A percentile compares a stretch with the other conserved stretches of the same genome.
phyloP scores from a whole-genome alignment of 2,888 invertebrate genomes.

The Mechanitis mazaeus region DNA sequence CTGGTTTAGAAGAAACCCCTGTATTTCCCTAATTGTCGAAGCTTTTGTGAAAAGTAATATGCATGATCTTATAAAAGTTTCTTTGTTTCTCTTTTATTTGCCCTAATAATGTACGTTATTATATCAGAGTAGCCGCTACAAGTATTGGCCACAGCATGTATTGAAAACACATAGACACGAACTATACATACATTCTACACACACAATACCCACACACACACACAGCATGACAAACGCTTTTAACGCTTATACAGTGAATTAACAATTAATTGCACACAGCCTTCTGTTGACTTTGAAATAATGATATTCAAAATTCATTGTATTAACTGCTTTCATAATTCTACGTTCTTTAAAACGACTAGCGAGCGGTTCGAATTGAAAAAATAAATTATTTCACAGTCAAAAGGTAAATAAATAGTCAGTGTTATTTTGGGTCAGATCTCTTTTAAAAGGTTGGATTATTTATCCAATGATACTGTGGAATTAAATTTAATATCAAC shows the following conservation, averaged over 20 bases:
- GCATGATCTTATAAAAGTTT: too few relatives aligned
- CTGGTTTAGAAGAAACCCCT: too few relatives aligned
- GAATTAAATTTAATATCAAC: too few relatives aligned
- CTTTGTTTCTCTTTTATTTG: too few relatives aligned
- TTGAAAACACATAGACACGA: conserved; percentile 14
- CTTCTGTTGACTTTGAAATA: conserved; percentile 2
- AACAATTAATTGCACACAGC: conserved; percentile 14
- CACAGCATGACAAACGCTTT: conserved; percentile 30
- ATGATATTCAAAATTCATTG: too few relatives aligned
- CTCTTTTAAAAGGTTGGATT: too few relatives aligned
- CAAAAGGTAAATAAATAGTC: neutral
- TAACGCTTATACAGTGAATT: conserved; percentile 31
- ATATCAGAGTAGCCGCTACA: too few relatives aligned
- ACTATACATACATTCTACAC: conserved; percentile 12
- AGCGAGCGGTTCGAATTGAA: neutral
- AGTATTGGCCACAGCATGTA: too few relatives aligned
- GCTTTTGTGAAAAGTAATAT: too few relatives aligned
- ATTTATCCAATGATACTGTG: too few relatives aligned
- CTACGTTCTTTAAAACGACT: neutral
- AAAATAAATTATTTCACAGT: neutral
- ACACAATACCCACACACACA: conserved; percentile 16
- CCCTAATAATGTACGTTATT: conserved; percentile 10
- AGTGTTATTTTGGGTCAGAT: neutral
- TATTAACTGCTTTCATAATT: neutral
- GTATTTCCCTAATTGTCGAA: too few relatives aligned